Evolutionary conservation across 2,888 invertebrate species (phyloP), one percentile per base, ranked within the genome.

Genomic region (Zelleria hepariella): DNA sequence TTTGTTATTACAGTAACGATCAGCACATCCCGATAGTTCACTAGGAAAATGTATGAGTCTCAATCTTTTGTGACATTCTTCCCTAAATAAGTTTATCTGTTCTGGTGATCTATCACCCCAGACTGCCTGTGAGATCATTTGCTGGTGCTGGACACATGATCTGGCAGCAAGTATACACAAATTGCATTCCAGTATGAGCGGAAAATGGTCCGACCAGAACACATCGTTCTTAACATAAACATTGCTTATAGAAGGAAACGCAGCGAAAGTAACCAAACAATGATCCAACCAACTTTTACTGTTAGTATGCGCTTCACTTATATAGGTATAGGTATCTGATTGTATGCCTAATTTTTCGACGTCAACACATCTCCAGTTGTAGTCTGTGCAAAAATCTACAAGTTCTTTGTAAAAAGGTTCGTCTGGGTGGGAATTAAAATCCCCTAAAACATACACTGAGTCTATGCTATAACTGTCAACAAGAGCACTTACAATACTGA

Each of bases 371-470:
- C 23, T 21, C 62, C 60, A 61, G 0, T 57, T 48, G n/a, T 58
- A 51, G 18, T 61, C 60, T 4, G 18, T 20, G 59, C 61, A 64
- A 55, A 62, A 62, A 58, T 52, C 53, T 24, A 51, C 15, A 10
- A 63, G 59, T 42, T 63, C 63, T 27, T 49, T n/a, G 32, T 47
- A 60, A 57, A 62, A 62, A 26, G 18, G 56, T 42, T 58, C 58
- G 27, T 20, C 6, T 8, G 61, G 61, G 23, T 61, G 52, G 18
- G 54, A 54, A 60, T 60, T 60, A 25, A 60, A 60, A 23, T 60
- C 60, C 21, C 60, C 57, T 25, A 60, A 42, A 5, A 52, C 23
- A 24, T 51, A 57, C 2, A 51, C 60, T 20, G 53, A 48, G n/a
- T 48, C 48, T 18, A 48, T 7, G 20, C 20, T 48, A 48, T 48